Percentiles rank a stretch among this genome's conserved stretches.
Evolutionary conservation across 2,888 invertebrate genomes (phyloP).

Genomic region (Drosophila aldrichi): DNA sequence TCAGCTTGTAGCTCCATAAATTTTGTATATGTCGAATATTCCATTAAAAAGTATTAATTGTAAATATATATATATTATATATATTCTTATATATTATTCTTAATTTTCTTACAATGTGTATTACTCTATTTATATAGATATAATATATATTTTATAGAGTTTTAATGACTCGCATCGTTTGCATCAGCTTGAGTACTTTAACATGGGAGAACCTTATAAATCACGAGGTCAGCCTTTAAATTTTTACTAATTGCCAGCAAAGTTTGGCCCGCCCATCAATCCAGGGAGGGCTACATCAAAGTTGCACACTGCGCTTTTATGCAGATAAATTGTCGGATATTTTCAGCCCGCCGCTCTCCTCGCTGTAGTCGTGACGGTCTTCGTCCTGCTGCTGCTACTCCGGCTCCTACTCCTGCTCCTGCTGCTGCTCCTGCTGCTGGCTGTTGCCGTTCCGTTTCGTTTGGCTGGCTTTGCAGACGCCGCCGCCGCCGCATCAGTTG

Average conservation of each 20-base stretch:
- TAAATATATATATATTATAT: too few species aligned
- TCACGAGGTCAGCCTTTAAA: conserved; percentile 40
- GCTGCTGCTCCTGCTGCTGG: not conserved
- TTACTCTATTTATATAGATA: too few species aligned
- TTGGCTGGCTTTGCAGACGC: conserved; percentile 63
- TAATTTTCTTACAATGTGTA: not conserved
- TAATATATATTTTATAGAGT: not conserved
- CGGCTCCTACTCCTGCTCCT: not conserved
- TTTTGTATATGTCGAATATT: too few species aligned
- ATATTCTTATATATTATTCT: too few species aligned
- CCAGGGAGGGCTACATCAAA: conserved; percentile 68
- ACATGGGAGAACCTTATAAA: conserved; percentile 16
- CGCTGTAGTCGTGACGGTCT: not conserved
- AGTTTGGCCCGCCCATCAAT: conserved; percentile 75
- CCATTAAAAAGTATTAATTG: too few species aligned
- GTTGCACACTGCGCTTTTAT: conserved; percentile 81
- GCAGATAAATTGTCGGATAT: conserved; percentile 81
- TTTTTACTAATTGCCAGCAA: conserved; percentile 57
- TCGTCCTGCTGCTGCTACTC: not conserved
- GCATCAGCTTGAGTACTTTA: conserved; percentile 10
- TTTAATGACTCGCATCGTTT: not conserved
- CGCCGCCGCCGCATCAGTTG: conserved; percentile 58
- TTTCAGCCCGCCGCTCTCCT: conserved; percentile 30
- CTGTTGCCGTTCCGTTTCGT: conserved; percentile 50
- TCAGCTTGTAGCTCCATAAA: too few species aligned